These are phyloP conservation scores for Ptychodera flava DNA, from an alignment of 35 echinoderm and acorn worm species.

Conservation along the genomic window DNA sequence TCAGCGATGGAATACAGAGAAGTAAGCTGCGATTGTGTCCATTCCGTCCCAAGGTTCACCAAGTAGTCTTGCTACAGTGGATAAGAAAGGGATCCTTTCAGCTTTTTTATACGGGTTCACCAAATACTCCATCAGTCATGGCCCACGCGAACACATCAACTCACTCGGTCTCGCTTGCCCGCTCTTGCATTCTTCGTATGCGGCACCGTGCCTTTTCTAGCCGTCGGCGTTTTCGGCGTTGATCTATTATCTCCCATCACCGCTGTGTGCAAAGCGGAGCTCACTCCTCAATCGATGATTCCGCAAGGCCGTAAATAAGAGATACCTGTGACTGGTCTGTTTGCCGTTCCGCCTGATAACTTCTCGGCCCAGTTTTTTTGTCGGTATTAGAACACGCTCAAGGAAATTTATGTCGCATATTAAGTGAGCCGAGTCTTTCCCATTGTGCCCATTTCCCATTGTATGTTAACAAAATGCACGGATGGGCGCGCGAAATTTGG, in stretches of 20 bases:
- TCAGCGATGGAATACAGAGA: neutral
- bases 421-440: neutral
- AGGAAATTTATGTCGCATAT: neutral
- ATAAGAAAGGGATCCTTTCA: too few species aligned
- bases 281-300: neutral
- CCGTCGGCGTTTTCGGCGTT: neutral
- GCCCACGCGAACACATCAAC: neutral
- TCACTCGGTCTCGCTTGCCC: neutral
- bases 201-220: neutral
- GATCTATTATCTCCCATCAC: neutral
- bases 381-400: neutral
- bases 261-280: neutral
- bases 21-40: neutral
- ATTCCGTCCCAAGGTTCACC: neutral
- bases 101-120: neutral
- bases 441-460: neutral
- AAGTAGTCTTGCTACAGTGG: too few species aligned
- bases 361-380: neutral
- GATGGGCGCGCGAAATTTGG: neutral
- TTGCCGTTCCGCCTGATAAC: neutral
- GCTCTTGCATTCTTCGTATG: neutral
- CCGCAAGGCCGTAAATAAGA: neutral
- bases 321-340: neutral
- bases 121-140: neutral
- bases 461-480: neutral